These are phyloP conservation scores for Saxidomus purpurata DNA, from an alignment of 1,140 invertebrate species.

Conservation along the genomic window DNA sequence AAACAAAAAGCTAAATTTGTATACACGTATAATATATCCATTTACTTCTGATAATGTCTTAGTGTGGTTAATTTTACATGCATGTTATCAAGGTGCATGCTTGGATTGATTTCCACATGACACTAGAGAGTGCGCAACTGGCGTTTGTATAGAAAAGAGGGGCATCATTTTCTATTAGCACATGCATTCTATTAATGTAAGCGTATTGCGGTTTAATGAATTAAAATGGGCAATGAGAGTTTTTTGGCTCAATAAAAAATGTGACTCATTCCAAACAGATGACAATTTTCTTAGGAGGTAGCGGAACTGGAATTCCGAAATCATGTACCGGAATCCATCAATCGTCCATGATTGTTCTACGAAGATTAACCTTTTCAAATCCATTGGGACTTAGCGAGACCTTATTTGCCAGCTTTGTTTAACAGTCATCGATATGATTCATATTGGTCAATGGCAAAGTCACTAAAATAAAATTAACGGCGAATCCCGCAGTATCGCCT, in stretches of 20 bases:
- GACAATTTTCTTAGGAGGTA: not conserved
- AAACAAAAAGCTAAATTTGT: too few relatives aligned
- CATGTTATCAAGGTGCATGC: not conserved
- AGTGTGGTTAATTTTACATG: too few relatives aligned
- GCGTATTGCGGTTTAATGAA: not conserved
- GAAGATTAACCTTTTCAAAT: not conserved
- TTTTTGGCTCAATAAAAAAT: not conserved
- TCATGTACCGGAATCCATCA: not conserved
- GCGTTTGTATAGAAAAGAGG: too few relatives aligned
- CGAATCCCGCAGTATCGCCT: not conserved
- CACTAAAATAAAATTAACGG: constrained; percentile 7
- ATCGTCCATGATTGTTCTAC: not conserved
- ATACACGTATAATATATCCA: too few relatives aligned
- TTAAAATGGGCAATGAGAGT: not conserved
- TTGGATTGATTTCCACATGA: not conserved
- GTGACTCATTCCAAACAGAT: not conserved
- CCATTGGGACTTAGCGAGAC: not conserved
- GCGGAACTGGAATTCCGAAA: not conserved
- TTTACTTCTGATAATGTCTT: too few relatives aligned
- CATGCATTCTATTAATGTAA: too few relatives aligned
- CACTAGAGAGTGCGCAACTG: too few relatives aligned
- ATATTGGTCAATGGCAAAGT: not conserved
- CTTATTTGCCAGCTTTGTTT: not conserved
- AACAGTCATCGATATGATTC: not conserved
- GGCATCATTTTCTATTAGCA: too few relatives aligned